These are phyloP conservation scores for Epizoanthus ramosus DNA, from an alignment of 92 coral and sea anemone species.

Conservation along the genomic window DNA sequence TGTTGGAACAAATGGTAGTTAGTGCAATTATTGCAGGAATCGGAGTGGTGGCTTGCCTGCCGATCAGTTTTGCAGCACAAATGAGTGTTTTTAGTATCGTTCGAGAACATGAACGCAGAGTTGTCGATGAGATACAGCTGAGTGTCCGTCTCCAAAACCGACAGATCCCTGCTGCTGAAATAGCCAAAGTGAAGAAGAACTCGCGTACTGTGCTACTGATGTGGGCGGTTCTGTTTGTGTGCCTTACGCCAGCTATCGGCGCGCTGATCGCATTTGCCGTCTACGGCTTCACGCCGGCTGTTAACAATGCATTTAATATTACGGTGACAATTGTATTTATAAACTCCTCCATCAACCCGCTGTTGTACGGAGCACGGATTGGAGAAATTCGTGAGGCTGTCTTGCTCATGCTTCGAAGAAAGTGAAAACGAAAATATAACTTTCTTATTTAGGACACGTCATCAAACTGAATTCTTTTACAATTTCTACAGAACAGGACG, in stretches of 20 bases:
- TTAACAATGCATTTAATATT: constrained; percentile 5
- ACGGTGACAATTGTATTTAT: background rate
- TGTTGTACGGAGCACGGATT: constrained; percentile 2
- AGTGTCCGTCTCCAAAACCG: background rate
- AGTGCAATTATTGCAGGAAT: background rate
- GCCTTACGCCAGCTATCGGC: background rate
- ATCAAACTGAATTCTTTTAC: too few relatives aligned
- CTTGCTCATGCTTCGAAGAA: too few relatives aligned
- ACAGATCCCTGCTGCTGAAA: background rate
- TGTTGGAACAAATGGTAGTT: background rate
- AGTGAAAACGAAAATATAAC: too few relatives aligned
- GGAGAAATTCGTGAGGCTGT: background rate
- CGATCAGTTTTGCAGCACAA: background rate
- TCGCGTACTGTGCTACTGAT: background rate
- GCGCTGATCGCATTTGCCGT: constrained; percentile 10
- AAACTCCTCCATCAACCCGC: constrained; percentile 3
- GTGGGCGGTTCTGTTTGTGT: constrained; percentile 11
- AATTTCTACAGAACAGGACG: too few relatives aligned
- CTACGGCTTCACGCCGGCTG: constrained; percentile 3
- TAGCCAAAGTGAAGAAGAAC: constrained; percentile 9
- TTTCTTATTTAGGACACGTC: too few relatives aligned
- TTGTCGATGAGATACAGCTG: background rate
- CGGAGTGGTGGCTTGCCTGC: background rate
- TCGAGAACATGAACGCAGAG: constrained; percentile 14
- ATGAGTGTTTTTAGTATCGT: background rate